Evolutionary conservation across 2,888 invertebrate species (phyloP).

Genomic region (Mesorhabditis belari): DNA sequence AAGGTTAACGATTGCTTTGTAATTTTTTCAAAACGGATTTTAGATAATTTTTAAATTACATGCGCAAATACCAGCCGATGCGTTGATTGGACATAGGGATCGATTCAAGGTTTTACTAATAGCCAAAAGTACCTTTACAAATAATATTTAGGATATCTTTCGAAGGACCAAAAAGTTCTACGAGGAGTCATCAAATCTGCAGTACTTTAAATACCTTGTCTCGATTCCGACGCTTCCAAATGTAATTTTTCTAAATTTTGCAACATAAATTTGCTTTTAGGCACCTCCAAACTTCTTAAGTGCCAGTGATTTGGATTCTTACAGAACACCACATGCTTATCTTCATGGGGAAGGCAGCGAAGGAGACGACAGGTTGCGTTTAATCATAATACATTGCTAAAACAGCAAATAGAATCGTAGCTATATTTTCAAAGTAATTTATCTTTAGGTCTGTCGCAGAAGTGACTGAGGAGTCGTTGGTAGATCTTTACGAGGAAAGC

Average conservation of each 20-base stretch:
- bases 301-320: conserved; percentile 82
- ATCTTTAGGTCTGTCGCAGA: too few species aligned
- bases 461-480: background rate
- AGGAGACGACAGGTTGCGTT: too few species aligned
- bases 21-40: too few species aligned
- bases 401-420: too few species aligned
- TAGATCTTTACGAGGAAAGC: background rate
- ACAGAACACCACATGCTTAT: conserved; percentile 78
- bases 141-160: conserved; percentile 25
- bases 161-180: conserved; percentile 77
- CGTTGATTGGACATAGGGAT: conserved; percentile 77
- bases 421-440: too few species aligned
- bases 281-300: conserved; percentile 89
- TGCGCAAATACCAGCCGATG: conserved; percentile 77
- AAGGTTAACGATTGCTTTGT: too few species aligned
- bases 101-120: conserved; percentile 67
- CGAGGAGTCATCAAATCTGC: conserved; percentile 80
- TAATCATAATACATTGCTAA: too few species aligned
- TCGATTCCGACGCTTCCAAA: conserved; percentile 85
- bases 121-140: background rate
- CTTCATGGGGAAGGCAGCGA: conserved; percentile 38
- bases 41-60: conserved; percentile 84
- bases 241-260: conserved; percentile 57
- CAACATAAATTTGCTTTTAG: conserved; percentile 51
- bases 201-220: conserved; percentile 92